Evolutionary conservation across 1,140 invertebrate species (phyloP).

Genomic region (Lordiphosa mommai): DNA sequence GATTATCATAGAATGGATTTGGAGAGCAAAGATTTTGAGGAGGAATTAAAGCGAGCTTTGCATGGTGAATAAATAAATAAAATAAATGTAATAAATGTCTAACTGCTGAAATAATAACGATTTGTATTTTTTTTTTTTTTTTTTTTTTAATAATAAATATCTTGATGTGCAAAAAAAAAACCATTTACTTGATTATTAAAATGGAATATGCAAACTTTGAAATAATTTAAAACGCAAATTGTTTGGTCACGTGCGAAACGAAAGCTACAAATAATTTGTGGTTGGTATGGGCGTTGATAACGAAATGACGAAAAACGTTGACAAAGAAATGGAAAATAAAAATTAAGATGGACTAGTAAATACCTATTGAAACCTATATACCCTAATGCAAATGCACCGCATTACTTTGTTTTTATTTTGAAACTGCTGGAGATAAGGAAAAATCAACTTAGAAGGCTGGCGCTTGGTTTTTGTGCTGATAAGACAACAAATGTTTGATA

Average conservation of each 20-base stretch:
- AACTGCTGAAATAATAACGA: constrained; percentile 31
- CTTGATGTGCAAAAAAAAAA: constrained; percentile 5
- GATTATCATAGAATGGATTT: constrained; percentile 29
- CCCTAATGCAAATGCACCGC: not conserved
- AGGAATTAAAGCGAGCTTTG: constrained; percentile 36
- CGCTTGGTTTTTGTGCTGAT: constrained; percentile 15
- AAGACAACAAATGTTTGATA: constrained; percentile 41
- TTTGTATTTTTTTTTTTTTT: constrained; percentile 34
- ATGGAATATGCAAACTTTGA: constrained; percentile 13
- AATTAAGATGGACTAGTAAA: not conserved
- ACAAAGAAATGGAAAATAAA: not conserved
- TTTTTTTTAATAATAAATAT: constrained; percentile 20
- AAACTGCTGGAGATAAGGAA: constrained; percentile 30
- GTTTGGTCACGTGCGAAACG: constrained; percentile 42
- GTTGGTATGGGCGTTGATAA: constrained; percentile 19
- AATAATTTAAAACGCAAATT: constrained; percentile 50
- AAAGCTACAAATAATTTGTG: constrained; percentile 35
- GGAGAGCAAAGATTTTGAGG: constrained; percentile 36
- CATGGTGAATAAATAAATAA: constrained; percentile 13
- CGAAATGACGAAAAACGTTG: not conserved
- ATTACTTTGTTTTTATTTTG: constrained; percentile 11
- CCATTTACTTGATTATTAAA: not conserved
- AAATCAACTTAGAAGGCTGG: constrained; percentile 11
- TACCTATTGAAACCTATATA: not conserved
- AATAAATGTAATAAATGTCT: constrained; percentile 1